Percentiles rank a stretch among this genome's conserved stretches.
Evolutionary conservation across 2,888 invertebrate genomes (phyloP).

Genomic region (Dermolepida albohirtum): DNA sequence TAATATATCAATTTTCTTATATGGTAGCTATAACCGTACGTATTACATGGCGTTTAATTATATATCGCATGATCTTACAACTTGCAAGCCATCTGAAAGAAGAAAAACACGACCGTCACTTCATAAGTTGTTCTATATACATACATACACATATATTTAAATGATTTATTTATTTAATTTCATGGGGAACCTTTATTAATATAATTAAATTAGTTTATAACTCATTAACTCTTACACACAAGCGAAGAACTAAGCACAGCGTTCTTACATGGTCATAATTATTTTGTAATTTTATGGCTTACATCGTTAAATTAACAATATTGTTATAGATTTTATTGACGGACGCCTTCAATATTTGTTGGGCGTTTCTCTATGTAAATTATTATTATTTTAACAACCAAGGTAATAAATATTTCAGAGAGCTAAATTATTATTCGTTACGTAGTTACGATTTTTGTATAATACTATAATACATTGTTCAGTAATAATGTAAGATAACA

Average conservation of each 20-base stretch:
- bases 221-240: conserved; percentile 34
- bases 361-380: conserved; percentile 34
- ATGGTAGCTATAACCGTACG: conserved; percentile 51
- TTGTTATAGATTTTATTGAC: conserved; percentile 37
- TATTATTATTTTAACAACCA: conserved; percentile 36
- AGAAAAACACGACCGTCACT: conserved; percentile 43
- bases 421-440: conserved; percentile 21
- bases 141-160: conserved; percentile 26
- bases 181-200: conserved; percentile 37
- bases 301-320: conserved; percentile 37
- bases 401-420: conserved; percentile 28
- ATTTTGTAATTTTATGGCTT: conserved; percentile 35
- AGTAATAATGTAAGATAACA: neutral
- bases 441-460: neutral
- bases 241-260: conserved; percentile 11
- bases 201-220: conserved; percentile 43
- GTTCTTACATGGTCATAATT: conserved; percentile 17
- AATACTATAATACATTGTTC: conserved; percentile 12
- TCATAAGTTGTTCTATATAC: conserved; percentile 40
- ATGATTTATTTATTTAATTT: conserved; percentile 45
- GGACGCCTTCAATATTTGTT: conserved; percentile 31
- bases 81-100: conserved; percentile 47
- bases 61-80: conserved; percentile 49
- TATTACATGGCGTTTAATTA: conserved; percentile 54
- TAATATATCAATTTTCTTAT: conserved; percentile 56